A percentile compares a stretch with the other conserved stretches of the same genome.
These are phyloP conservation scores for Scelioninae gen. 2 DNA, from an alignment of 2,888 invertebrate genomes.

Conservation along the genomic window DNA sequence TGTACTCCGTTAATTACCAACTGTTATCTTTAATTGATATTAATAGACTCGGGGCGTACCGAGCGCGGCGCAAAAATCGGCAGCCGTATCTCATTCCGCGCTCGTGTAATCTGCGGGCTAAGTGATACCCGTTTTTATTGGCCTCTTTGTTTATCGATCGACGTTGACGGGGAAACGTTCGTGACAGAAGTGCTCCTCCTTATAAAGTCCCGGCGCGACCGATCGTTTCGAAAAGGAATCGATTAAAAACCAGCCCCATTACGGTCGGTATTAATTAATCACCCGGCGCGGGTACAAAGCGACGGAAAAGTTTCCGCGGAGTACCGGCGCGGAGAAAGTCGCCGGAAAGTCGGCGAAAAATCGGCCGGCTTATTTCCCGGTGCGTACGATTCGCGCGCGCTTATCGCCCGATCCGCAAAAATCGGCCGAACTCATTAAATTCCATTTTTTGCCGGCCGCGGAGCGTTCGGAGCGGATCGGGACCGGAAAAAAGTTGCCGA, in stretches of 20 bases:
- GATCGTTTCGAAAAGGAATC: not conserved
- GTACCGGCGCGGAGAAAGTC: constrained; percentile 28
- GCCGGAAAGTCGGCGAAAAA: constrained; percentile 12
- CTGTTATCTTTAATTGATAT: constrained; percentile 58
- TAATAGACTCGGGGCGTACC: constrained; percentile 49
- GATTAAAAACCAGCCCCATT: constrained; percentile 22
- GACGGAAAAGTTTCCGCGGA: no score
- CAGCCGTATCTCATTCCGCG: constrained; percentile 43
- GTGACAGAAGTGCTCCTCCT: constrained; percentile 2
- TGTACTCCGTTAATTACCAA: constrained; percentile 55
- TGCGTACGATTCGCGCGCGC: not conserved
- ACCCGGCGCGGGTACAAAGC: not conserved
- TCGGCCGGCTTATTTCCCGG: not conserved
- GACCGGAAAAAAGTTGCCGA: not conserved
- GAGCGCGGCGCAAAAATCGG: constrained; percentile 31
- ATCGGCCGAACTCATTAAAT: constrained; percentile 2
- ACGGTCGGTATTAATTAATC: constrained; percentile 25
- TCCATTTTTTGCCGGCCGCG: no score
- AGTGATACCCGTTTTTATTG: constrained; percentile 8
- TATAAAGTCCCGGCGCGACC: not conserved
- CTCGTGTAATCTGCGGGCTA: constrained; percentile 39
- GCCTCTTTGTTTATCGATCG: constrained; percentile 18
- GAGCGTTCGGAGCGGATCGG: no score
- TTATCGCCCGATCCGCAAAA: constrained; percentile 19
- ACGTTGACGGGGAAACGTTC: constrained; percentile 24